phyloP scores from a whole-genome alignment of 2,888 invertebrate genomes.

The Cancer borealis region DNA sequence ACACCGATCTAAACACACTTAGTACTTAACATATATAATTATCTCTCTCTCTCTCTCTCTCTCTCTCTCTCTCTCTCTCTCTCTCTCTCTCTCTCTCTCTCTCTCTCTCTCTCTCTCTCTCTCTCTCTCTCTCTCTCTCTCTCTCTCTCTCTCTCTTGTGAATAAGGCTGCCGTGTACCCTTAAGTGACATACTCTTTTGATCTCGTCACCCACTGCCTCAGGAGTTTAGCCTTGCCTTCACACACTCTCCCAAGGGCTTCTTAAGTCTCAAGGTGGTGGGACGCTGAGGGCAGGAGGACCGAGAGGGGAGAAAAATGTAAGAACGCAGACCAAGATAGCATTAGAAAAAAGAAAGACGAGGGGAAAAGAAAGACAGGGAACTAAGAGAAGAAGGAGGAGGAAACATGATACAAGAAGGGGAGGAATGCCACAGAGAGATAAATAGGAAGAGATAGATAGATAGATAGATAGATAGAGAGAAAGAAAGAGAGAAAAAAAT shows the following conservation, averaged over 20 bases:
- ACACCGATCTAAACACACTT: background rate
- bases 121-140: conserved; percentile 20
- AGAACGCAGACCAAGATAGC: background rate
- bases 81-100: conserved; percentile 20
- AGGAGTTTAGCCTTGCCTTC: background rate
- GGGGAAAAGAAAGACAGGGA: background rate
- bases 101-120: conserved; percentile 16
- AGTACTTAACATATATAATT: background rate
- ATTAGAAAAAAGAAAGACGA: background rate
- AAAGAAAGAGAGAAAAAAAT: background rate
- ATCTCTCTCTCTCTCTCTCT: background rate
- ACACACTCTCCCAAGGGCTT: background rate
- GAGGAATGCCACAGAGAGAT: background rate
- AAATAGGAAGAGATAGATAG: background rate
- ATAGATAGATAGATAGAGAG: background rate
- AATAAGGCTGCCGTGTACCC: background rate
- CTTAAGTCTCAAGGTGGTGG: background rate
- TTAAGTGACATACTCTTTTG: background rate
- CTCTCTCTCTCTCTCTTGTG: conserved; percentile 2
- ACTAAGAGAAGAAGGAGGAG: background rate
- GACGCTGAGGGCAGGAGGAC: background rate
- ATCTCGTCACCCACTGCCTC: background rate
- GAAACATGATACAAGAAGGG: background rate
- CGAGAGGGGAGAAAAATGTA: background rate
- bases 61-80: conserved; percentile 10